These are phyloP conservation scores for Meghimatium bilineatum DNA, from an alignment of 2,888 invertebrate genomes.

Conservation along the genomic window DNA sequence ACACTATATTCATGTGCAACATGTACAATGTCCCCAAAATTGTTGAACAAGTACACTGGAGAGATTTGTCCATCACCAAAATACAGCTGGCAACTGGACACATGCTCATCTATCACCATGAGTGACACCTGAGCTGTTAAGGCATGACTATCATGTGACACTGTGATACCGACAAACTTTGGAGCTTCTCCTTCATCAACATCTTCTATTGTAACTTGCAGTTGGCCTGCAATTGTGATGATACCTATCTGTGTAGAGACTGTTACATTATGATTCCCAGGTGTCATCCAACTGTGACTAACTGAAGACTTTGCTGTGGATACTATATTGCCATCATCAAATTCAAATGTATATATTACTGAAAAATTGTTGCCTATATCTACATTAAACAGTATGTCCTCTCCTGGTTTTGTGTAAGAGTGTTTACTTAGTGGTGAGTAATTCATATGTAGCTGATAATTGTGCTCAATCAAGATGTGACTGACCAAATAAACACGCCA, in stretches of 20 bases:
- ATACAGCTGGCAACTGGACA: conserved; percentile 57
- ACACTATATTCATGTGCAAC: conserved; percentile 55
- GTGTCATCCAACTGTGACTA: conserved; percentile 64
- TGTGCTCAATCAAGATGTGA: conserved; percentile 45
- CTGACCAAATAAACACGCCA: conserved; percentile 60
- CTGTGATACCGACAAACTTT: conserved; percentile 56
- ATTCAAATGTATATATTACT: conserved; percentile 61
- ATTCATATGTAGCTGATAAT: conserved; percentile 54
- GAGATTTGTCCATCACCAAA: conserved; percentile 56
- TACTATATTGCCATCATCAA: conserved; percentile 64
- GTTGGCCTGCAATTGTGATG: conserved; percentile 50
- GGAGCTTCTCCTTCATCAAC: conserved; percentile 65
- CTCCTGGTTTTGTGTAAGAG: conserved; percentile 68
- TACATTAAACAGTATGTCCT: conserved; percentile 63
- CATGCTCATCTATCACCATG: conserved; percentile 56
- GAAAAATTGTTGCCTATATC: conserved; percentile 51
- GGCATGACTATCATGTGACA: conserved; percentile 51
- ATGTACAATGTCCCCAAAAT: conserved; percentile 51
- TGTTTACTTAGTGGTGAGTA: conserved; percentile 55
- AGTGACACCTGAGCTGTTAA: conserved; percentile 54
- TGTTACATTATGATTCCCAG: conserved; percentile 63
- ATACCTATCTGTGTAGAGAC: conserved; percentile 60
- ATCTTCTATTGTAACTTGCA: conserved; percentile 60
- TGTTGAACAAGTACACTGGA: conserved; percentile 35
- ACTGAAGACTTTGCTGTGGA: conserved; percentile 53